A percentile compares a stretch with the other conserved stretches of the same genome.
Evolutionary conservation across 2,113 vertebrate species (phyloP).

Genomic region (Micronisus gabar): DNA sequence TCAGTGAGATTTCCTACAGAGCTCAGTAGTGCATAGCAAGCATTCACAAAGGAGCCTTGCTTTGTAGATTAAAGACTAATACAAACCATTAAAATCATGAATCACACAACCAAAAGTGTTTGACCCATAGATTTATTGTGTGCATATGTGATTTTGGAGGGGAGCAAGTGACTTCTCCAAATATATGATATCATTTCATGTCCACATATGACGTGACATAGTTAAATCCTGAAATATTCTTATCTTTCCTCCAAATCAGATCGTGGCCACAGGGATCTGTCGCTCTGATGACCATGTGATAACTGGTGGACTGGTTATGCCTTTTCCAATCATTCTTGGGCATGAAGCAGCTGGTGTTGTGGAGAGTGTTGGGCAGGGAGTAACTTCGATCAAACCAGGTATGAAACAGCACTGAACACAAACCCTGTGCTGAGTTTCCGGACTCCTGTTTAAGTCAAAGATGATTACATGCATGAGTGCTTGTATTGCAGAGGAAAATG

Average conservation of each 20-base stretch:
- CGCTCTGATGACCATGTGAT: slow-evolving; percentile 81
- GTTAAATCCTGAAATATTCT: not conserved
- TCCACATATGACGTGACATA: fast-evolving
- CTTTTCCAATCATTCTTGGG: slow-evolving; percentile 85
- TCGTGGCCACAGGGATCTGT: slow-evolving; percentile 85
- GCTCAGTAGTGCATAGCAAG: not conserved
- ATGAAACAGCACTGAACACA: not conserved
- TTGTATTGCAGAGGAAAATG: not conserved
- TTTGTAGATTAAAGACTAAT: not conserved
- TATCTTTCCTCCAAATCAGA: slow-evolving; percentile 47
- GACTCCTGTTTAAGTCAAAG: not conserved
- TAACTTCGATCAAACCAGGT: slow-evolving; percentile 72
- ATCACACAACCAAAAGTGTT: not conserved
- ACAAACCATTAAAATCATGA: not conserved
- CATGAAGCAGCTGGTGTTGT: slow-evolving; percentile 86
- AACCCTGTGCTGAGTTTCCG: not conserved
- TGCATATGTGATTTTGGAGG: not conserved
- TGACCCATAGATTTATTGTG: not conserved
- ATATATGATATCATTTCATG: not conserved
- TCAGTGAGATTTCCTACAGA: not conserved
- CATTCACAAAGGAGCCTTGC: not conserved
- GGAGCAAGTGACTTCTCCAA: not conserved
- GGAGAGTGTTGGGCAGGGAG: slow-evolving; percentile 79
- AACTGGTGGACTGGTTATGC: slow-evolving; percentile 60
- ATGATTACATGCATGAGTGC: fast-evolving